phyloP scores from a whole-genome alignment of 2,113 vertebrate species.

The Rhodinocichla rosea region DNA sequence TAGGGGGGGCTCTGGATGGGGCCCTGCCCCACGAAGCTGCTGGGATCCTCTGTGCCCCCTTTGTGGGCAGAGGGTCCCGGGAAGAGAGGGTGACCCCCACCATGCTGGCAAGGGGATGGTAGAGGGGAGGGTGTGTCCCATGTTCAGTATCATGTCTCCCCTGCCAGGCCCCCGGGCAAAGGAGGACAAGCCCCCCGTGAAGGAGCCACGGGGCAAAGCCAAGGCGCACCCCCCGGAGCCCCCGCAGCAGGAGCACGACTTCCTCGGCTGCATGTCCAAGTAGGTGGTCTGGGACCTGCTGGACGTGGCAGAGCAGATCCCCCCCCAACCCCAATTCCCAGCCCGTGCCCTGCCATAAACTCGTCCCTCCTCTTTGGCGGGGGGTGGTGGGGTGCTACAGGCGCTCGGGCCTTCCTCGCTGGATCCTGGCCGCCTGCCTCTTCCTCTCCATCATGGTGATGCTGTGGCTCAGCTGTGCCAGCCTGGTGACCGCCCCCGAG shows the following conservation, averaged over 20 bases:
- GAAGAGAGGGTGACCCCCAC: neutral
- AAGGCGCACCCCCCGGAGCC: conserved; percentile 67
- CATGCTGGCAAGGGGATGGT: neutral
- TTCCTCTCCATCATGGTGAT: conserved; percentile 95
- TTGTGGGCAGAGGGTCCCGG: fast-evolving
- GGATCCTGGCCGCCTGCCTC: conserved; percentile 93
- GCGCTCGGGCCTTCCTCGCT: conserved; percentile 93
- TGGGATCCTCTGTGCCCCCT: neutral
- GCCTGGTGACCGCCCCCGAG: conserved; percentile 89
- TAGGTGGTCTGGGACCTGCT: conserved; percentile 34
- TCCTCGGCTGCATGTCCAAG: conserved; percentile 97
- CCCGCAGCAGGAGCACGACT: conserved; percentile 83
- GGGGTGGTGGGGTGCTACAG: conserved; percentile 66
- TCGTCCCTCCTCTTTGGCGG: neutral
- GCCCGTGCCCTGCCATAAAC: conserved; percentile 1
- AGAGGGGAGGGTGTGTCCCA: fast-evolving
- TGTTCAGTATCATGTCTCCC: neutral
- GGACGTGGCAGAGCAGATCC: fast-evolving
- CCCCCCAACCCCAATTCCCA: fast-evolving
- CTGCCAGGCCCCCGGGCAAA: conserved; percentile 73
- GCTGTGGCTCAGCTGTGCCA: conserved; percentile 97
- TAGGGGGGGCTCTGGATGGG: fast-evolving
- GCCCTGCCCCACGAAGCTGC: too few relatives aligned
- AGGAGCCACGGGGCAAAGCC: conserved; percentile 74
- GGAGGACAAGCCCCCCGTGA: conserved; percentile 71